Base-by-base conservation (phyloP, 2,113 vertebrate species). In the Scytalopus superciliaris region DNA sequence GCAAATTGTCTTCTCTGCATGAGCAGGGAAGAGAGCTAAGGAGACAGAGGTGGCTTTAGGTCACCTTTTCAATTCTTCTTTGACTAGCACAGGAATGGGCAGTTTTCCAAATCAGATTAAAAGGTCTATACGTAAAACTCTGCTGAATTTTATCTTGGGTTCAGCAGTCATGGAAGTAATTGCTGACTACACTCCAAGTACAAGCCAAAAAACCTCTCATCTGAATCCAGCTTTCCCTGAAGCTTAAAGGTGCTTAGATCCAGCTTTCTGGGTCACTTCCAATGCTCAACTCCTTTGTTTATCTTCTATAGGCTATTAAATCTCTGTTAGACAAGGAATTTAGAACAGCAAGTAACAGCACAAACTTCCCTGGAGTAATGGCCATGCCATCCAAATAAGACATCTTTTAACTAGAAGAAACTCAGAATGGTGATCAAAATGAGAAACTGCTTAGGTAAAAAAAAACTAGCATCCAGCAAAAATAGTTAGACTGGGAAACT, bases 31-130 rank as follows among this genome's bases (percentile, higher is more conserved):
- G 23, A 85, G 25, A 84, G 22, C 40, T 89, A 44, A 63, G 40
- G 30, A 84, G 50, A 23, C 8, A 84, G 74, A 91, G n/a, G 75
- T 83, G 67, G 18, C 37, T 93, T 90, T 83, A 95, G 84, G 78
- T 93, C 67, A 95, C 66, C 16, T 91, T 89, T 94, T 82, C 62
- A 39, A 42, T 84, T 89, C 82, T 55, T 69, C 66, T 60, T 90
- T 66, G 87, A 64, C 87, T 66, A 87, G 59, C 63, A 63, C 39
- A 83, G 27, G 39, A 87, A 79, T 11, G 15, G 91, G 74, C 74
- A 76, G 70, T 85, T 93, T 94, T 86, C 84, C 93, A 95, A 87
- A 87, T n/a, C 40, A 95, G 77, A 91, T 89, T 95, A 93, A 87
- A 95, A 53, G 37, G 75, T 28, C 17, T 86, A 64, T 67, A 89